phyloP scores from a whole-genome alignment of 2,888 invertebrate species.

The Thalpophila matura region DNA sequence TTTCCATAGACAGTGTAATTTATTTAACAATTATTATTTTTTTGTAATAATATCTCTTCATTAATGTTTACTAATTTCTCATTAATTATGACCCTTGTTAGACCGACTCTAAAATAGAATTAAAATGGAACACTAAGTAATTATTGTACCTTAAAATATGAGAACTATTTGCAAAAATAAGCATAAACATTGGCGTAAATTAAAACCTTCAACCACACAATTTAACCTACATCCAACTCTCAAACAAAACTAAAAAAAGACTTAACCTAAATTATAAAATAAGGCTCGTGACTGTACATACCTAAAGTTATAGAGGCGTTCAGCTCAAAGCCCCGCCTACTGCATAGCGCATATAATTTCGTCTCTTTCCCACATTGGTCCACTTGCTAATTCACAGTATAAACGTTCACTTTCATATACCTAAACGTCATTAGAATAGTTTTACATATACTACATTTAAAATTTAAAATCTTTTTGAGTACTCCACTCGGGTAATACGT shows the following conservation, averaged over 20 bases:
- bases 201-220: neutral
- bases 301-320: constrained; percentile 69
- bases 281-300: constrained; percentile 47
- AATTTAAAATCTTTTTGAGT: constrained; percentile 57
- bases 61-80: no score
- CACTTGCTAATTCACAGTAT: constrained; percentile 65
- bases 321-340: constrained; percentile 76
- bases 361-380: constrained; percentile 69
- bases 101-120: no score
- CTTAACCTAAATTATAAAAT: constrained; percentile 42
- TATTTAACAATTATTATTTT: no score
- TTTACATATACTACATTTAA: constrained; percentile 56
- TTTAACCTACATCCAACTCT: constrained; percentile 5
- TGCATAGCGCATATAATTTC: constrained; percentile 72
- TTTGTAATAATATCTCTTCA: no score
- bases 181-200: neutral
- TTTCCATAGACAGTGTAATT: no score
- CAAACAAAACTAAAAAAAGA: constrained; percentile 11
- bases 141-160: no score
- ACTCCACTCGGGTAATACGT: constrained; percentile 39
- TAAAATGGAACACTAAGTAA: neutral
- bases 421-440: constrained; percentile 54
- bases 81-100: no score
- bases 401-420: constrained; percentile 56
- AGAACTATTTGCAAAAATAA: neutral